Base-by-base conservation (phyloP, 2,113 vertebrate genomes). In the Vireo altiloquus region DNA sequence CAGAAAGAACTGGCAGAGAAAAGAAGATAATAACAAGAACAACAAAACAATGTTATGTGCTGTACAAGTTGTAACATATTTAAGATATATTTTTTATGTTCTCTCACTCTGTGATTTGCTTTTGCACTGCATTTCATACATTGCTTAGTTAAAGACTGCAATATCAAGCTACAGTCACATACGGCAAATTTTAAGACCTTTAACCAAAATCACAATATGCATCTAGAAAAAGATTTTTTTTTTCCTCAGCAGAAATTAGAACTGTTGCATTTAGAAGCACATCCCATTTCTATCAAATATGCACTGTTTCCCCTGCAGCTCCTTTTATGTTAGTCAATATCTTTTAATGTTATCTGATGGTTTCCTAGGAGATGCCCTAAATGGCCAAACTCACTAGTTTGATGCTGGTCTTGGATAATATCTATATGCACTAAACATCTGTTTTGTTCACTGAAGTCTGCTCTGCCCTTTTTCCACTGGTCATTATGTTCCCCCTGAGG, bases 341-440 rank as follows among this genome's bases (percentile, higher is more conserved):
- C 96, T 97, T 96, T 94, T 91, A 89, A 97, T 96, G 94, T 96
- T 98, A 97, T 98, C 97, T 96, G 97, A 97, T 97, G 97, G 98
- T 98, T 98, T 98, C 98, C 98, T 98, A 98, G 98, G 98, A 98
- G 98, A 98, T 97, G 98, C 96, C 97, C 97, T 98, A 97, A 95
- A 96, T 68, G 95, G 97, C 97, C 96, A 96, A 91, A 96, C 95
- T 95, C 94, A 94, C 88, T 74, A 76, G 96, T 97, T 92, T 91
- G 97, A 97, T 96, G 96, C 92, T 87, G 42, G 92, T 96, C 91
- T 94, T 95, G 85, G 97, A 97, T 97, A 97, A 97, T 97, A 97
- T 97, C 98, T 98, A 79, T 96, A 94, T 95, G 92, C 97, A 95
- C 97, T 96, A 97, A 98, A 96, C 97, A 97, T 94, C 94, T 96